Evolutionary conservation across 1,140 invertebrate species (phyloP).

Genomic region (Drosophila arawakana): DNA sequence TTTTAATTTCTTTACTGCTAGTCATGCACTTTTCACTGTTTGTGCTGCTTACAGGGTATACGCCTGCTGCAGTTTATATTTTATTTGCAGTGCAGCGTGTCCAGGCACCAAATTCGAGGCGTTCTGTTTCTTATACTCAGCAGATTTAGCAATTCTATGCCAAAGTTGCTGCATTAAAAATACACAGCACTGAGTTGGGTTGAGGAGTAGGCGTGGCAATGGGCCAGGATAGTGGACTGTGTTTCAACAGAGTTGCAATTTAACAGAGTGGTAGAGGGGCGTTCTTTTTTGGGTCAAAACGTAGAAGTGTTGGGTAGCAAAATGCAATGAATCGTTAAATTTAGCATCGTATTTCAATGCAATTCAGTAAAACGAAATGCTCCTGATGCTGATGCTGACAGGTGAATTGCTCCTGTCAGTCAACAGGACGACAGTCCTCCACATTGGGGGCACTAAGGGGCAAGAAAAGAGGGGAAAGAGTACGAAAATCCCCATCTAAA

Average conservation of each 20-base stretch:
- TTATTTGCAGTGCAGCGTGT: slow-evolving; percentile 62
- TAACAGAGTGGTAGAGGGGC: slow-evolving; percentile 10
- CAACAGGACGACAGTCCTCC: slow-evolving; percentile 37
- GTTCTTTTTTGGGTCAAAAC: background rate
- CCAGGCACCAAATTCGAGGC: slow-evolving; percentile 22
- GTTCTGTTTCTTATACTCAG: slow-evolving; percentile 75
- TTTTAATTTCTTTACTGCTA: background rate
- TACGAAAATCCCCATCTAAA: slow-evolving; percentile 9
- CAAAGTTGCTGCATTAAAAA: slow-evolving; percentile 81
- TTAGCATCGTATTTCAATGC: slow-evolving; percentile 82
- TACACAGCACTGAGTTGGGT: slow-evolving; percentile 58
- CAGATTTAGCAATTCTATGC: slow-evolving; percentile 81
- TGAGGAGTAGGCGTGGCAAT: background rate
- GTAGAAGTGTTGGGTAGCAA: slow-evolving; percentile 51
- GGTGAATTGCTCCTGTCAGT: slow-evolving; percentile 81
- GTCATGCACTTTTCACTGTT: background rate
- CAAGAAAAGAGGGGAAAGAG: slow-evolving; percentile 1
- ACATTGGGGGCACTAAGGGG: background rate
- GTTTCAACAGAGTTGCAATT: slow-evolving; percentile 74
- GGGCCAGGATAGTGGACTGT: slow-evolving; percentile 1
- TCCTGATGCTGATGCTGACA: slow-evolving; percentile 65
- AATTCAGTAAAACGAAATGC: slow-evolving; percentile 73
- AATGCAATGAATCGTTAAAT: slow-evolving; percentile 83
- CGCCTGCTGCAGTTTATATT: slow-evolving; percentile 74
- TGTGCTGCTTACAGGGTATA: slow-evolving; percentile 17